Base-by-base conservation (phyloP, 2,888 invertebrate genomes). In the Ypsolopha sequella region DNA sequence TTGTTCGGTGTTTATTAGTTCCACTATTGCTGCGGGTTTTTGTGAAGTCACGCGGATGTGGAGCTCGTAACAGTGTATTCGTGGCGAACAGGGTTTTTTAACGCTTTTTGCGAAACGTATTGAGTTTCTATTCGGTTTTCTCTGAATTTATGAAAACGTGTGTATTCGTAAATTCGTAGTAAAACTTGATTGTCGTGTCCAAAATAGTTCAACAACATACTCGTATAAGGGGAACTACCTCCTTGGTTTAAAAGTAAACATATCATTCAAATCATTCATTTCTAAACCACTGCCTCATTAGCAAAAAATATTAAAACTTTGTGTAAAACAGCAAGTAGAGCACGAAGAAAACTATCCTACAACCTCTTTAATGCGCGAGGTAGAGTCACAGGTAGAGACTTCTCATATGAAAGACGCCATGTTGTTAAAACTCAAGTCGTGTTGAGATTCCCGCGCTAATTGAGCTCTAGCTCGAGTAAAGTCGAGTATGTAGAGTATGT, bases 351-450 rank as follows among this genome's bases (percentile, higher is more conserved):
- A 13, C 24, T 43, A 43, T 24, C 13, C 1, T 13, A 41, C 13
- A 24, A 39, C 39, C 41, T 41, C 14, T 41, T 41, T 41, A 41
- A 24, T 24, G 24, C 24, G 24, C 24, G 4, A 24, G 4, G 24
- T 24, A 24, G 11, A 41, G 10, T 11, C 11, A 13, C 41, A 11
- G 24, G 24, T 24, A 24, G 24, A 24, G 24, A 24, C 43, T 14
- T 43, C 36, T 47, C 47, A 36, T 47, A 13, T 47, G 47, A 47
- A 36, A 36, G 47, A 47, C 36, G 36, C 13, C 65, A 74, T 76
- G 82, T 86, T 86, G 82, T 85, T 85, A 84, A 81, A 82, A 80
- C 81, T 85, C 75, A 79, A 86, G 84, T 70, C 76, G 81, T 72
- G 82, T 84, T 69, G 81, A 84, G 82, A 68, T 76, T 70, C 80